Evolutionary conservation across 2,113 vertebrate genomes (phyloP).

Genomic region (Phaetusa simplex): DNA sequence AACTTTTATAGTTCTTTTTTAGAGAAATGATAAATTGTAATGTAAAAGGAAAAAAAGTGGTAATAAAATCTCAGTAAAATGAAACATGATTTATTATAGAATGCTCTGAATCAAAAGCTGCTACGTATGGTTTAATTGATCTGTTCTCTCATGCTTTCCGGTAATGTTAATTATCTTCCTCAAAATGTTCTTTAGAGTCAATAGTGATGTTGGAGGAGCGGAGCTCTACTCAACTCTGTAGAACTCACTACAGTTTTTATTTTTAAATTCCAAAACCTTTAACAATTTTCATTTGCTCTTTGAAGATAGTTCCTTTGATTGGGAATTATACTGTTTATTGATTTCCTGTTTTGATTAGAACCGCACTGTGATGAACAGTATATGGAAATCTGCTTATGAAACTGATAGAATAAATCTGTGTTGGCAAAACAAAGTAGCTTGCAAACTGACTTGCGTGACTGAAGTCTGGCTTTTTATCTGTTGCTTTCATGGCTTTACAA

Average conservation of each 20-base stretch:
- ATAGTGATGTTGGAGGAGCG: not conserved
- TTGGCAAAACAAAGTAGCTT: not conserved
- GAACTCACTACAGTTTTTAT: not conserved
- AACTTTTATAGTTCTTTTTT: not conserved
- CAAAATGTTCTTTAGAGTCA: not conserved
- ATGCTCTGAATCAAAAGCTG: not conserved
- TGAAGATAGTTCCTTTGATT: not conserved
- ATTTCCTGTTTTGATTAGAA: not conserved
- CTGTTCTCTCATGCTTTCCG: not conserved
- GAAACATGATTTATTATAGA: not conserved
- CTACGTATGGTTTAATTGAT: not conserved
- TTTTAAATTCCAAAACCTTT: not conserved
- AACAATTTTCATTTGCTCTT: not conserved
- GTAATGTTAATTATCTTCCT: not conserved
- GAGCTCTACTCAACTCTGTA: not conserved
- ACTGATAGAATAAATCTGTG: not conserved
- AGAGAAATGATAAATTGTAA: not conserved
- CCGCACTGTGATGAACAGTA: not conserved
- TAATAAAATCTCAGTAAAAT: not conserved
- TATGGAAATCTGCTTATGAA: not conserved
- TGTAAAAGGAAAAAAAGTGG: not conserved
- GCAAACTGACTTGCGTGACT: not conserved
- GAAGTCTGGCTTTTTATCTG: not conserved
- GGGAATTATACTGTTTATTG: not conserved
- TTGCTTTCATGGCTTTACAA: not conserved